Evolutionary conservation across 2,888 invertebrate genomes (phyloP).

Genomic region (Hypomecis punctinalis): DNA sequence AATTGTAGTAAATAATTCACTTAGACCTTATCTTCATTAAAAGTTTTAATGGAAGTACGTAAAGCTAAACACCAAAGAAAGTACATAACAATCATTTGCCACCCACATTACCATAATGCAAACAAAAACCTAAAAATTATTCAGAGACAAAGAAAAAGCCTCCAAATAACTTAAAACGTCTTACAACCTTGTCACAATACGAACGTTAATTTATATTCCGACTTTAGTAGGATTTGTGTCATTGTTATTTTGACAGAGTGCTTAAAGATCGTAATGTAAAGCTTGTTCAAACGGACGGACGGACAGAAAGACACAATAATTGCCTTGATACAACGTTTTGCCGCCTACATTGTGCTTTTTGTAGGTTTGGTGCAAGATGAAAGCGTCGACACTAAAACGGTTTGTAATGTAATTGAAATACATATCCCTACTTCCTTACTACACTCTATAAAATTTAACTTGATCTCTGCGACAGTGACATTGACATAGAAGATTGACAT

Average conservation of each 20-base stretch:
- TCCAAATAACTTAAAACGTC: conserved; percentile 5
- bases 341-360: conserved; percentile 64
- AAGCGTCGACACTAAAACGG: conserved; percentile 21
- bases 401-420: no score
- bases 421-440: no score
- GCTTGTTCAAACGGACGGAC: conserved; percentile 54
- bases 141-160: conserved; percentile 21
- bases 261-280: conserved; percentile 40
- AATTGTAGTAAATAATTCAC: no score
- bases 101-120: conserved; percentile 33
- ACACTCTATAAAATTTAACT: no score
- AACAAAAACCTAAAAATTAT: conserved; percentile 39
- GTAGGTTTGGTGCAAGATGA: conserved; percentile 43
- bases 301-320: conserved; percentile 74
- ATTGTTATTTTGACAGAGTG: conserved; percentile 33
- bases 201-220: background rate
- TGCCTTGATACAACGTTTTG: conserved; percentile 67
- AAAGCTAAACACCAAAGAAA: conserved; percentile 3
- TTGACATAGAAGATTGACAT: no score
- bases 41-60: background rate
- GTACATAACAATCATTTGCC: conserved; percentile 13
- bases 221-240: conserved; percentile 13
- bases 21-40: no score
- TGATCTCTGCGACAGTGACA: no score
- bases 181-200: conserved; percentile 1